Evolutionary conservation across 2,888 invertebrate genomes (phyloP), one percentile per base, ranked within the genome.

Genomic region (Xylocampa areola): DNA sequence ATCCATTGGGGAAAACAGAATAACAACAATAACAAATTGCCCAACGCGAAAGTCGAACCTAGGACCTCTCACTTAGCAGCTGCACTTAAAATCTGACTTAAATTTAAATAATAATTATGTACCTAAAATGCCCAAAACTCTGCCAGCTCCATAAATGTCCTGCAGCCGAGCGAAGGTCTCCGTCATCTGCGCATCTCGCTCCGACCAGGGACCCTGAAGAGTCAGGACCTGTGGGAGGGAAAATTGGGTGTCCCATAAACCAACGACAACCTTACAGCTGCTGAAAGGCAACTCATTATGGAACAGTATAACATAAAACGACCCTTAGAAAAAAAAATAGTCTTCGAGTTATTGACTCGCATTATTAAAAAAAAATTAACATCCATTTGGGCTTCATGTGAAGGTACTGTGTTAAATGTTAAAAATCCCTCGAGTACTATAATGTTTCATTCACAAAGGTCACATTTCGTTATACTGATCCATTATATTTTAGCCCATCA

Each of bases 131-230:
- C 95, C 95, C 13, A 95, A 79, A 2, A 95, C 95, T 51, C 92
- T 87, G 2, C 95, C 95, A 4, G 88, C 84, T 0, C 95, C 95
- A 63, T 95, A 95, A 60, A 95, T 94, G 50, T 94, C 94, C 66
- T 95, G 88, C 0, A 95, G 92, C 10, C 95, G 87, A 0, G 94
- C 94, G 72, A 94, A 95, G 6, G 94, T 94, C 65, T 95, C 94
- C 5, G 95, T 91, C 85, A 95, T 92, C 82, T 95, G 95, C 0
- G 94, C 94, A 55, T 95, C 95, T 35, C 95, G 94, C 75, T 95
- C 95, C 16, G 95, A 94, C 85, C 91, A 92, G n/a, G 94, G 94
- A 0, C 95, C 95, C 79, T 94, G 94, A 37, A 95, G 84, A 2
- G 94, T 94, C 44, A 95, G 87, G 58, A 95, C 92, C 95, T 95